Base-by-base conservation (phyloP, 37 sponge, comb jelly and placozoan species). In the Geodia barretti region DNA sequence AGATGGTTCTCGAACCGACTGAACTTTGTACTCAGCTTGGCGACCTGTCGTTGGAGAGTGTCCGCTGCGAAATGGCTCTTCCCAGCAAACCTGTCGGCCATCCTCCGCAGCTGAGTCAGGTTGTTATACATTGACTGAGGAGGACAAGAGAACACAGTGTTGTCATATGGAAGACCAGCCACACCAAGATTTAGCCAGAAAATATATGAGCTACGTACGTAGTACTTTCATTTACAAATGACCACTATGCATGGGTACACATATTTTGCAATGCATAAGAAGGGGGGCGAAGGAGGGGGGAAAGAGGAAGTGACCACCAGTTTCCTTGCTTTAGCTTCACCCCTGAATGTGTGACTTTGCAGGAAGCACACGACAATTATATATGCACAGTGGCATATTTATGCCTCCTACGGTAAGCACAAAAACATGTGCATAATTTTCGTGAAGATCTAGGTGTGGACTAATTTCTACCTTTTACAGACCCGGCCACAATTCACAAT, bases 71-170 rank as follows among this genome's bases (percentile, higher is more conserved):
- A 83, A 40, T 87, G 88, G 31, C 75, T 74, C 4, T 62, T 74
- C 20, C 92, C 92, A 23, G 77, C 68, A 36, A 83, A 61, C 23
- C 80, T 41, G 43, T 92, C 92, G 2, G 80, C 88, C 83, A 83
- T 92, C 35, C 86, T 76, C 25, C 92, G 74, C 58, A 92, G 88
- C 81, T 92, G 89, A 32, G 88, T 92, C 80, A 92, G 39, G 11
- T 68, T 72, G 40, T 83, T 85, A 33, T 77, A 66, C 31, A 87
- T 75, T 11, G 32, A 65, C 87, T 87, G 68, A n/a, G n/a, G n/a
- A n/a, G 28, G 64, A 63, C 25, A 2, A 63, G 64, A 64, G 4
- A 64, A 30, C 4, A 64, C 3, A 2, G 29, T 30, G 64, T 30
- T 9, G 8, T 2, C 3, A 7, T 2, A 7, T 8, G 29, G 8